Evolutionary conservation across 2,888 invertebrate genomes (phyloP), one percentile per base, ranked within the genome.

Genomic region (Drosophila acutilabella): DNA sequence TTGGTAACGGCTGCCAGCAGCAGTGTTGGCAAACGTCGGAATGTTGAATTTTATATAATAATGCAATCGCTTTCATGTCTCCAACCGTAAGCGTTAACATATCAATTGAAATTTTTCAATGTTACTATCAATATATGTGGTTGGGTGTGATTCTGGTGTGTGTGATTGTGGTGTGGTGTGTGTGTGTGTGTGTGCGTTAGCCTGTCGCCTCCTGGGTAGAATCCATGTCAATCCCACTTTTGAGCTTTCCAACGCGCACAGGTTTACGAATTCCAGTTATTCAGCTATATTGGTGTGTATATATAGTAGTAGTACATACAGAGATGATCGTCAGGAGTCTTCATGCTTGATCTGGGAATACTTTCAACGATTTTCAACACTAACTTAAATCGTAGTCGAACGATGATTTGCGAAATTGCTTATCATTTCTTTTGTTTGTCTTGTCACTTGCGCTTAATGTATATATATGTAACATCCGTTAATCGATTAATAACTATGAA

Each of bases 371-470:
- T 41, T 56, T 56, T 71, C 57, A 58, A 38, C 47, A 47, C 44
- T 61, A 56, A 57, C 74, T 62, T 74, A 71, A 57, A 61, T 71
- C 52, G 64, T 74, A 64, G 58, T 51, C 57, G 66, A 71, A 71
- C 80, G 72, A 73, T 80, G 78, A 57, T 64, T 80, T 67, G 67
- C 69, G 76, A 78, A 78, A 87, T 87, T 84, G 85, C 81, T 82
- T 82, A 57, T 87, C 71, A 71, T 75, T 82, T 79, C 71, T 50
- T 42, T 65, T 74, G 58, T 58, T 65, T 74, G 58, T 58, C 67
- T 69, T 70, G 66, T 66, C 69, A 59, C 23, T 62, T 77, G 79
- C 74, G 54, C 85, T 85, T 81, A 85, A 62, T 59, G 53, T 60
- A 33, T 62, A 64, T 23, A 71, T 79, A 78, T 38, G 79, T 79